Percentiles rank a stretch among this genome's conserved stretches.
Evolutionary conservation across 2,888 invertebrate genomes (phyloP).

Genomic region (Carabus problematicus): DNA sequence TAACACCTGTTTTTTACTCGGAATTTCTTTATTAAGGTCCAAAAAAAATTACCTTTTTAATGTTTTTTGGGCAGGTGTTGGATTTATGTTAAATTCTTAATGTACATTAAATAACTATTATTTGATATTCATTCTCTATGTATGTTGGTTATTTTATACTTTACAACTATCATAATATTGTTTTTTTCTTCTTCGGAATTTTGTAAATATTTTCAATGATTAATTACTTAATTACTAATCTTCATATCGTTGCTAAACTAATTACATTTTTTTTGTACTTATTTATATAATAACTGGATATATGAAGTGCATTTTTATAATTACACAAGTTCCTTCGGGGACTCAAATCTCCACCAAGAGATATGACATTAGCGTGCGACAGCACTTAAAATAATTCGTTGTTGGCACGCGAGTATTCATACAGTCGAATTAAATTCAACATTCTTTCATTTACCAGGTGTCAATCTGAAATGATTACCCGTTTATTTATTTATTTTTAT

Average conservation of each 20-base stretch:
- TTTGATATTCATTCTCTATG: no score
- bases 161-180: no score
- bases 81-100: neutral
- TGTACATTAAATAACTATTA: neutral
- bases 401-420: no score
- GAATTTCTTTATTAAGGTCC: slow-evolving; percentile 20
- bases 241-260: neutral
- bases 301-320: no score
- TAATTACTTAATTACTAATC: neutral
- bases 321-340: no score
- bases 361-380: no score
- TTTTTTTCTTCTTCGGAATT: neutral
- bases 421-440: no score
- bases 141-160: no score
- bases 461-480: neutral
- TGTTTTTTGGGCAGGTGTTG: slow-evolving; percentile 25
- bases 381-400: no score
- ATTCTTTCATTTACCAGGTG: slow-evolving; percentile 6
- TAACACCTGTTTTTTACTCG: slow-evolving; percentile 32
- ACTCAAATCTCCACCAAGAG: no score
- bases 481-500: neutral
- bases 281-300: neutral
- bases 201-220: neutral
- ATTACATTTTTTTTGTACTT: neutral
- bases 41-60: slow-evolving; percentile 16